Evolutionary conservation across 1,140 invertebrate species (phyloP).

Genomic region (Cotesia glomerata): DNA sequence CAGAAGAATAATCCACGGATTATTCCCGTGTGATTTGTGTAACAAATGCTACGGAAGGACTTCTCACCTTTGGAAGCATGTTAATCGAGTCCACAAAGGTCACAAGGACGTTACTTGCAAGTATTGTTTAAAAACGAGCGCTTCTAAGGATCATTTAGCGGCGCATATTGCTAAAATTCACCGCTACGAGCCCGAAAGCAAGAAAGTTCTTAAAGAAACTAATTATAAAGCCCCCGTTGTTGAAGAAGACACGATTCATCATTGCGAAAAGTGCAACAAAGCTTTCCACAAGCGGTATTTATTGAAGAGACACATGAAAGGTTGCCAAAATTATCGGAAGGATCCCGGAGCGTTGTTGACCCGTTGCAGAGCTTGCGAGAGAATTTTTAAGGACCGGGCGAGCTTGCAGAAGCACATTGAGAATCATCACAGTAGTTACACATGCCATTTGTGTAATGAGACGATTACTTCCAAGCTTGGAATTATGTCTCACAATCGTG

Average conservation of each 20-base stretch:
- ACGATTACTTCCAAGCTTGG: conserved; percentile 66
- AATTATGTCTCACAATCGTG: conserved; percentile 68
- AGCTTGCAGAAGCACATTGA: conserved; percentile 66
- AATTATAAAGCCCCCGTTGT: conserved; percentile 39
- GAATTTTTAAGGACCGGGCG: conserved; percentile 67
- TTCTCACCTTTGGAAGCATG: conserved; percentile 71
- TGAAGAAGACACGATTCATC: conserved; percentile 61
- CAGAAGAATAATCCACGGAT: conserved; percentile 63
- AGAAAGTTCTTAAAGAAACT: conserved; percentile 19
- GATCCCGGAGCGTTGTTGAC: conserved; percentile 63
- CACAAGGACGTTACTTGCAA: conserved; percentile 69
- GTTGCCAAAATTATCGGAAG: conserved; percentile 65
- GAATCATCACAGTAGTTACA: conserved; percentile 66
- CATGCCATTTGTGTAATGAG: conserved; percentile 66
- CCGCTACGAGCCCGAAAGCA: conserved; percentile 55
- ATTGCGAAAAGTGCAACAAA: conserved; percentile 66
- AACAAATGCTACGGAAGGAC: conserved; percentile 70
- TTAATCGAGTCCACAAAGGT: conserved; percentile 69
- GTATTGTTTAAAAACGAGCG: conserved; percentile 67
- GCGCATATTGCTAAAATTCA: conserved; percentile 69
- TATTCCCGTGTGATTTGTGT: conserved; percentile 70
- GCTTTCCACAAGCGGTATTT: conserved; percentile 65
- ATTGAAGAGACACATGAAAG: conserved; percentile 66
- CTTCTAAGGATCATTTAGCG: conserved; percentile 66
- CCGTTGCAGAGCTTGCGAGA: conserved; percentile 64